Conservation (phyloP, 2,797 vertebrate species). For the Nasua narica region DNA sequence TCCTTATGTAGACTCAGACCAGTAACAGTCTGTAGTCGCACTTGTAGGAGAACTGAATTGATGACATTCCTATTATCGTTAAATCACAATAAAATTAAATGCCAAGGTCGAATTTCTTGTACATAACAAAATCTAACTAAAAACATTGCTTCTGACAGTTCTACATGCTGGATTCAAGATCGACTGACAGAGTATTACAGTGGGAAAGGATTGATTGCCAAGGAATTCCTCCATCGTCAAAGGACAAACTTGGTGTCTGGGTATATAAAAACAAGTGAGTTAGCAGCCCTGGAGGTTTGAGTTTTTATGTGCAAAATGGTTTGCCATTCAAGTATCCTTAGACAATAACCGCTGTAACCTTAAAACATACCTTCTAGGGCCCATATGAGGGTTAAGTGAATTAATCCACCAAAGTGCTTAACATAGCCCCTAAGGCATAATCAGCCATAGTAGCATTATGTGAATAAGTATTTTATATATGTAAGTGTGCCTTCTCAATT, state of each 20-base stretch:
- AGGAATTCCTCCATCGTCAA: slow-evolving; percentile 92
- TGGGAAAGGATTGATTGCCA: slow-evolving; percentile 96
- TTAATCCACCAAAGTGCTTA: slow-evolving; percentile 7
- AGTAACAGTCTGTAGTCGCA: neutral
- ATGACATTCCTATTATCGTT: neutral
- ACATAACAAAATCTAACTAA: slow-evolving; percentile 45
- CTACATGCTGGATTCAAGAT: slow-evolving; percentile 91
- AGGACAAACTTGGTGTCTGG: slow-evolving; percentile 99
- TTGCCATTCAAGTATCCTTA: neutral
- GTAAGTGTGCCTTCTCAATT: neutral
- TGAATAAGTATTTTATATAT: neutral
- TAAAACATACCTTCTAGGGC: neutral
- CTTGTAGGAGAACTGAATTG: neutral
- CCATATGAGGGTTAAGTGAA: neutral
- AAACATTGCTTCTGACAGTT: slow-evolving; percentile 85
- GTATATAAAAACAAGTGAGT: slow-evolving; percentile 94
- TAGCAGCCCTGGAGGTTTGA: neutral
- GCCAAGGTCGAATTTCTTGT: neutral
- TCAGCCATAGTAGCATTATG: neutral
- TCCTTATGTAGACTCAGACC: neutral
- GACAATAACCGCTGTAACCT: neutral
- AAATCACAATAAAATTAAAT: neutral
- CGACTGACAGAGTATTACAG: slow-evolving; percentile 83
- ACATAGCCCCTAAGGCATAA: neutral
- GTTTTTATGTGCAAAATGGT: neutral